Conservation (phyloP, 2,888 invertebrate genomes). For the Blera fallax region DNA sequence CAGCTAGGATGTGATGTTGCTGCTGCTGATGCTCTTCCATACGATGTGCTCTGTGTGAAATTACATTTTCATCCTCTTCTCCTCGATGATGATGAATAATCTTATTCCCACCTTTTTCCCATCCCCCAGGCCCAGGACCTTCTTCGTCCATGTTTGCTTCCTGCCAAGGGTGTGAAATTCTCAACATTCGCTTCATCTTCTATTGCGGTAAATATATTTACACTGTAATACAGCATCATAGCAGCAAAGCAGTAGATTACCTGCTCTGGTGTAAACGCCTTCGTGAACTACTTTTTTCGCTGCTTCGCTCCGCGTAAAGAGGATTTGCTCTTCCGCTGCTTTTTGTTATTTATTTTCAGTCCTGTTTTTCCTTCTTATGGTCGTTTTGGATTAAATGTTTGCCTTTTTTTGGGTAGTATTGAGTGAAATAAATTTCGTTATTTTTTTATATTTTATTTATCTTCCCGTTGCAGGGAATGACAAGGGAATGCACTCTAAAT, state of each 20-base stretch:
- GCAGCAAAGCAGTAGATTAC: conserved; percentile 30
- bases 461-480: not conserved
- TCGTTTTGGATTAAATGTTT: not conserved
- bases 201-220: conserved; percentile 42
- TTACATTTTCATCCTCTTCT: conserved; percentile 48
- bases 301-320: not conserved
- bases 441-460: conserved; percentile 13
- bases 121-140: not conserved
- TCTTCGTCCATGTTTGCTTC: conserved; percentile 16
- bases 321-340: conserved; percentile 22
- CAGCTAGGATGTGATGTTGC: conserved; percentile 30
- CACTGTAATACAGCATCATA: not conserved
- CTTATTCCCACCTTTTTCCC: conserved; percentile 36
- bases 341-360: not conserved
- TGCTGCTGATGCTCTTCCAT: too few species aligned
- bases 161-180: conserved; percentile 41
- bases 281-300: conserved; percentile 54
- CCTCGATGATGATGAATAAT: conserved; percentile 66
- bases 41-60: conserved; percentile 26
- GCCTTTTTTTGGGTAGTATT: not conserved
- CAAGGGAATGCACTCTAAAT: conserved; percentile 20
- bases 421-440: conserved; percentile 5
- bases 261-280: conserved; percentile 51
- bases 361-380: not conserved
- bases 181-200: conserved; percentile 34